Conservation (phyloP, 2,888 invertebrate genomes). For the Hemicrepidius hirtus region DNA sequence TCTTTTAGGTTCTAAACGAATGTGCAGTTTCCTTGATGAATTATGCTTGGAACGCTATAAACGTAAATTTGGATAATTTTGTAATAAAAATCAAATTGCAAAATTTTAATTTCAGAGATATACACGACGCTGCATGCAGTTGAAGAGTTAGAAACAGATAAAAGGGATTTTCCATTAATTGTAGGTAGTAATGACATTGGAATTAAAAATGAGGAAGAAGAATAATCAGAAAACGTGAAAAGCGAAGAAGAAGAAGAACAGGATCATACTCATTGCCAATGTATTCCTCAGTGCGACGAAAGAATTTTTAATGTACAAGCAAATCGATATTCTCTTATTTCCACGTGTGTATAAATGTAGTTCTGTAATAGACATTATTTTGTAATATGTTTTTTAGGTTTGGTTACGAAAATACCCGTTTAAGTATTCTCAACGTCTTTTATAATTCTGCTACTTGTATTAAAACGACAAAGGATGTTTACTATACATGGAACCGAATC, state of each 20-base stretch:
- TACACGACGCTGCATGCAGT: too few relatives aligned
- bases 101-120: too few relatives aligned
- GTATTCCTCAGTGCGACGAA: constrained; percentile 51
- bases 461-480: background rate
- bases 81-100: too few relatives aligned
- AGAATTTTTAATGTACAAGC: constrained; percentile 39
- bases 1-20: constrained; percentile 25
- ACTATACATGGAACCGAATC: too few relatives aligned
- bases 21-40: constrained; percentile 56
- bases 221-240: too few relatives aligned
- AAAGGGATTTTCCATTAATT: too few relatives aligned
- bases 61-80: constrained; percentile 43
- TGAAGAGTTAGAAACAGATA: too few relatives aligned
- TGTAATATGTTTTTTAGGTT: constrained; percentile 1
- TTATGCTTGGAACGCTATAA: constrained; percentile 56
- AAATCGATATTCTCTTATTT: constrained; percentile 24
- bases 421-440: constrained; percentile 40
- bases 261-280: constrained; percentile 23
- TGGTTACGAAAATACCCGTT: constrained; percentile 26
- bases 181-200: too few relatives aligned
- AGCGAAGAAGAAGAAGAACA: too few relatives aligned
- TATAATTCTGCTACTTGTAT: constrained; percentile 42
- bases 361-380: background rate
- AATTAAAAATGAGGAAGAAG: constrained; percentile 40
- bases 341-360: background rate